Conservation (phyloP, 1,140 invertebrate species). For the Bradynema listronoti region DNA sequence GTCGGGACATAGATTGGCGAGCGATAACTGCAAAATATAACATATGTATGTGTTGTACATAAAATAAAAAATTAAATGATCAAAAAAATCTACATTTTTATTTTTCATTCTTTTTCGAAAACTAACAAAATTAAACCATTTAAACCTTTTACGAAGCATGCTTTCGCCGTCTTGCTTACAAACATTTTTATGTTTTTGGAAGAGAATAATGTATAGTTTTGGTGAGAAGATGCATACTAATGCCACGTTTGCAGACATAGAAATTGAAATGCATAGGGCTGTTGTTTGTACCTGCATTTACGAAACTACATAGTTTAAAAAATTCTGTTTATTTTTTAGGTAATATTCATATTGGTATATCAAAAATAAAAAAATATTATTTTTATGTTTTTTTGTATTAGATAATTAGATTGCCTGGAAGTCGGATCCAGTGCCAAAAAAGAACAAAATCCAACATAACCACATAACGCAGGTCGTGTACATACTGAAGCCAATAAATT, state of each 20-base stretch:
- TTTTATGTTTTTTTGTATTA: neutral
- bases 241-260: slow-evolving; percentile 62
- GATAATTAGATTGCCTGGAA: slow-evolving; percentile 60
- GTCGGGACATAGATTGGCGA: slow-evolving; percentile 32
- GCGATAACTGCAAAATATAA: slow-evolving; percentile 17
- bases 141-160: slow-evolving; percentile 45
- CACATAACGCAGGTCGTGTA: slow-evolving; percentile 74
- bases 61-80: neutral
- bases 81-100: neutral
- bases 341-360: too few relatives aligned
- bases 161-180: slow-evolving; percentile 59
- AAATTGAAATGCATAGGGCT: slow-evolving; percentile 63
- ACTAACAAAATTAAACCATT: neutral
- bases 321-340: slow-evolving; percentile 1
- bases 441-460: slow-evolving; percentile 71
- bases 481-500: slow-evolving; percentile 71
- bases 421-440: slow-evolving; percentile 64
- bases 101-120: too few relatives aligned
- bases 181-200: slow-evolving; percentile 67
- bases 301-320: slow-evolving; percentile 11
- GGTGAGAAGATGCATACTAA: slow-evolving; percentile 65
- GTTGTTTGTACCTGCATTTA: slow-evolving; percentile 62
- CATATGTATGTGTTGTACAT: slow-evolving; percentile 7
- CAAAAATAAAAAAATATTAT: too few relatives aligned
- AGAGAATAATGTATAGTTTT: slow-evolving; percentile 66